A percentile compares a stretch with the other conserved stretches of the same genome.
Conservation (phyloP, 92 coral and sea anemone genomes). For the Pocillopora grandis region DNA sequence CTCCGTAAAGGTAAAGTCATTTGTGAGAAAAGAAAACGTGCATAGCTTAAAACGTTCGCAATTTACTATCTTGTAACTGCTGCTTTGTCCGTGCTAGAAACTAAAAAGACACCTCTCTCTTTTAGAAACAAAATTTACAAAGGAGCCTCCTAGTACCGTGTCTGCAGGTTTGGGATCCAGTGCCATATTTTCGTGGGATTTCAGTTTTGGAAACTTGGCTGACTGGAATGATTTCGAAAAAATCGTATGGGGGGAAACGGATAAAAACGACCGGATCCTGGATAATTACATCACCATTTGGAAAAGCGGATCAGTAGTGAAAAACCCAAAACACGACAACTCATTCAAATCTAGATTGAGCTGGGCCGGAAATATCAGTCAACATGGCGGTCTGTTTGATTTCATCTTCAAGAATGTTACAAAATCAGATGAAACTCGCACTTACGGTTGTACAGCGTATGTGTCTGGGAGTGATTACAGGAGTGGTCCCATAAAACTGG, state of each 20-base stretch:
- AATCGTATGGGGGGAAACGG: background rate
- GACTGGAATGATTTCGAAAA: background rate
- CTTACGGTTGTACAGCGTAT: background rate
- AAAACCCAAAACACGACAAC: no score
- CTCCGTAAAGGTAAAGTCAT: no score
- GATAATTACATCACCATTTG: background rate
- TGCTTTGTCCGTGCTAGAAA: no score
- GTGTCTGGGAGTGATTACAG: background rate
- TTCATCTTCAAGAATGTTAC: background rate
- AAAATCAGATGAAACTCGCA: background rate
- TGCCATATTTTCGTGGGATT: background rate
- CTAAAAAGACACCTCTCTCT: no score
- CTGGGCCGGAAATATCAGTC: background rate
- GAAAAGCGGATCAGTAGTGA: no score
- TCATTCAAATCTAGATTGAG: background rate
- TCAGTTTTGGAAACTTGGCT: background rate
- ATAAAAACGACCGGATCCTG: background rate
- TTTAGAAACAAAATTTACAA: conserved; percentile 8
- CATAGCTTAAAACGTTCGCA: no score
- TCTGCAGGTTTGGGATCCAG: background rate
- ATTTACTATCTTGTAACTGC: no score
- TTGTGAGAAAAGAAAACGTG: no score
- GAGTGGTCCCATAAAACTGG: background rate
- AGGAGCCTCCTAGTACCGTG: background rate
- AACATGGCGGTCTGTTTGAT: background rate